Evolutionary conservation across 2,113 vertebrate genomes (phyloP), one percentile per base, ranked within the genome.

Genomic region (Arenaria interpres): DNA sequence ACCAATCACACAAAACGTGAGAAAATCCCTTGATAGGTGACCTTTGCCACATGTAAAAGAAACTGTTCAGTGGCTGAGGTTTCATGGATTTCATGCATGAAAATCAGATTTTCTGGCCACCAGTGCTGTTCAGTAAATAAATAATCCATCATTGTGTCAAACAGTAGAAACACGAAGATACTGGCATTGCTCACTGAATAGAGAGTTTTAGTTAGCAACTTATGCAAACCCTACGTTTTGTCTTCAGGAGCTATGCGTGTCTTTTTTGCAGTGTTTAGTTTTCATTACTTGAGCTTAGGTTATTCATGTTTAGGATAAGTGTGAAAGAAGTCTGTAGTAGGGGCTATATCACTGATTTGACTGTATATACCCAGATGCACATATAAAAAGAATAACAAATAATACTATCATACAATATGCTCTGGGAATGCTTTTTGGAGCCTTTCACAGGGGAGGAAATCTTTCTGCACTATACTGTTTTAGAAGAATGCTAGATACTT

Each of bases 121-220:
- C 98, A 98, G 98, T 98, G 96, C 96, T 98, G 97, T 96, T 98
- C 96, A 96, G 97, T 97, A 98, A 98, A 99, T 99, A 99, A 99
- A 99, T 99, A 98, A 99, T 99, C 99, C 98, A 99, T 98, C 98
- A 98, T 98, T 98, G 97, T 98, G 98, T 98, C 98, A 98, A 98
- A 97, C 95, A 97, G 96, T 98, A 93, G 96, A 98, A 98, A 98
- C 98, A 98, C 14, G 25, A 96, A 98, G 97, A 97, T 96, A 96
- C 91, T 93, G 93, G 88, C 96, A 83, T 87, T 96, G 94, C 88
- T 96, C 83, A 95, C 92, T 96, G 96, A 97, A 98, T 88, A 96
- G 91, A 95, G 56, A 46, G 54, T 97, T 97, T 91, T 72, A 97
- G 94, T 96, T 93, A 97, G 97, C 91, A 95, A 96, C 72, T 96